These are phyloP conservation scores for Nestor notabilis DNA, from an alignment of 2,113 vertebrate genomes.

Conservation along the genomic window DNA sequence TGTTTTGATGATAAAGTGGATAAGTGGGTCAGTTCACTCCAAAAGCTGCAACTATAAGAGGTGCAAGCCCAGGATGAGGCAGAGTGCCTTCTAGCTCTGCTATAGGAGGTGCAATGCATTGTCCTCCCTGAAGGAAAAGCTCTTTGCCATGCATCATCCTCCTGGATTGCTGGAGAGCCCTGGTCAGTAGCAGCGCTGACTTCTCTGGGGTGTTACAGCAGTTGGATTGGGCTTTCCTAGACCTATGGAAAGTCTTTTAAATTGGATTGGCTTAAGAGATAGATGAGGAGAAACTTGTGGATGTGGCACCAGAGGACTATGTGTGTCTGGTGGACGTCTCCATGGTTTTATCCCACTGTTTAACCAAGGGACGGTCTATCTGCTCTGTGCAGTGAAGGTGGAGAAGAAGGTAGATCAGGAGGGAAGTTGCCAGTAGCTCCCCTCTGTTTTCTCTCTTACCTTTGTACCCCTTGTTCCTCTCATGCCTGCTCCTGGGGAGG, in stretches of 20 bases:
- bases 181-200: background rate
- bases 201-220: background rate
- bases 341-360: background rate
- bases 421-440: background rate
- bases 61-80: background rate
- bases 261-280: background rate
- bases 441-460: background rate
- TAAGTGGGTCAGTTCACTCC: background rate
- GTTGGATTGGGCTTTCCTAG: background rate
- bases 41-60: background rate
- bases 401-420: background rate
- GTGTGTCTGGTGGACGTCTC: background rate
- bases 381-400: background rate
- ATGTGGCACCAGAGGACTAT: background rate
- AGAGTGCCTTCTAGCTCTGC: background rate
- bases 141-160: rapidly evolving
- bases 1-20: background rate
- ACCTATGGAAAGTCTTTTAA: background rate
- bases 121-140: background rate
- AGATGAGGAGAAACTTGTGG: background rate
- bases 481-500: background rate
- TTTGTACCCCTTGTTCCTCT: background rate
- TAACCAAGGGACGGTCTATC: background rate
- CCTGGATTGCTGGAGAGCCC: background rate
- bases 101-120: background rate